Base-by-base conservation (phyloP, 2,888 invertebrate genomes). In the Drosophila yooni region DNA sequence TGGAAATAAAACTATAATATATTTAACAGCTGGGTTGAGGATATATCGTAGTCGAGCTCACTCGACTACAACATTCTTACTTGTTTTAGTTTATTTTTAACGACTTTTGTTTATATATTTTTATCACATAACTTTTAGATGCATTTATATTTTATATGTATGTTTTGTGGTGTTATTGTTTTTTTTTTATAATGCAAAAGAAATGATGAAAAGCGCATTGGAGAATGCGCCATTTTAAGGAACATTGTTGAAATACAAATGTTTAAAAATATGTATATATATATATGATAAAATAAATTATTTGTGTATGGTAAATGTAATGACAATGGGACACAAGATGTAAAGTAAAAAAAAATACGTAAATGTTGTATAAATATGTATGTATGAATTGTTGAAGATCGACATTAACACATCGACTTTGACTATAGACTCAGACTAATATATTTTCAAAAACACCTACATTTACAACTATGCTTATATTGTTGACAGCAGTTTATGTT, bases 371-470 rank as follows among this genome's bases (percentile, higher is more conserved):
- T 53, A 64, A 66, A 46, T 54, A 64, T 64, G 54, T 52, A 69
- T 60, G 54, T 51, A 74, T 69, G 65, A 81, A 77, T 6, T 57
- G 15, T 62, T 79, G 43, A 56, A 33, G 59, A 66, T 66, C 18
- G 70, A 81, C 56, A 54, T 46, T 62, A 56, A 60, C 38, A 59
- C 29, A 71, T 65, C 56, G 59, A 66, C 63, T 31, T 54, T 80
- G 77, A 80, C 71, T 80, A 58, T 59, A 56, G 60, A 71, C 73
- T 88, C 70, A 67, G 71, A 84, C 69, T 76, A 74, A 85, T 60
- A 82, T 62, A 77, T 63, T 70, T 78, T 68, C 25, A 81, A 84
- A 77, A 70, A 79, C 82, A 67, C 57, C 62, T 59, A 72, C 8
- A 66, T 62, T 61, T 66, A 66, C 65, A 29, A 50, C 64, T 88